Percentiles rank a stretch among this genome's conserved stretches.
phyloP scores from a whole-genome alignment of 2,888 invertebrate genomes.

The Zaprionus bogoriensis region DNA sequence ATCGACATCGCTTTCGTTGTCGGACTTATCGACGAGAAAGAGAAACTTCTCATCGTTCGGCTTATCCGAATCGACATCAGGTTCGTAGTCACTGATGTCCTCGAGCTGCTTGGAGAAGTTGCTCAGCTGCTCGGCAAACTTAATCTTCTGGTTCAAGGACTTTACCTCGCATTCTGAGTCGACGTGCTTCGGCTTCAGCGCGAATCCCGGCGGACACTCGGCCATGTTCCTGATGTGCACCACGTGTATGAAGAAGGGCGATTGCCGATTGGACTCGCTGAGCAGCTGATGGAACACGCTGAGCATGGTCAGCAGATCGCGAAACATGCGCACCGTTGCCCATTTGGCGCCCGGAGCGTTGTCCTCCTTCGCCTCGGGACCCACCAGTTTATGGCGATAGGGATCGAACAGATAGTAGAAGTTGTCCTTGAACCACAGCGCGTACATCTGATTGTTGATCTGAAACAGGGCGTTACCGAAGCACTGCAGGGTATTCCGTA shows the following conservation, averaged over 20 bases:
- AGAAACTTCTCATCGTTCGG: background rate
- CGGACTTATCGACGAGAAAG: background rate
- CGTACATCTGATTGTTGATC: conserved; percentile 77
- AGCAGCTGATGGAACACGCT: conserved; percentile 77
- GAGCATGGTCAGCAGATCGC: conserved; percentile 63
- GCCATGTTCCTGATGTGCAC: conserved; percentile 55
- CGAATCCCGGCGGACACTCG: conserved; percentile 42
- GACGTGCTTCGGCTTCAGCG: conserved; percentile 21
- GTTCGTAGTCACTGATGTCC: conserved; percentile 68
- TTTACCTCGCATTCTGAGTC: conserved; percentile 37
- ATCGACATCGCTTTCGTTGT: background rate
- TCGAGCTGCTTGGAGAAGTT: conserved; percentile 43
- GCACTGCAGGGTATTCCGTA: conserved; percentile 36
- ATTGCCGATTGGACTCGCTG: conserved; percentile 68
- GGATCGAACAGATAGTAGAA: conserved; percentile 81
- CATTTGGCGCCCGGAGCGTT: conserved; percentile 41
- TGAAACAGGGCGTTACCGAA: conserved; percentile 73
- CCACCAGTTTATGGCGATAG: conserved; percentile 71
- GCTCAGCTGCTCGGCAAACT: conserved; percentile 55
- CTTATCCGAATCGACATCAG: conserved; percentile 50
- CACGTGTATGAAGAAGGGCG: conserved; percentile 66
- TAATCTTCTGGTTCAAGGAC: conserved; percentile 68
- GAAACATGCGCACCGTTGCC: conserved; percentile 79
- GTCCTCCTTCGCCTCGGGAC: conserved; percentile 11
- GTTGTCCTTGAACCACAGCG: conserved; percentile 74